These are phyloP conservation scores for Heptranchias perlo DNA, from an alignment of 2,113 vertebrate species.

Conservation along the genomic window DNA sequence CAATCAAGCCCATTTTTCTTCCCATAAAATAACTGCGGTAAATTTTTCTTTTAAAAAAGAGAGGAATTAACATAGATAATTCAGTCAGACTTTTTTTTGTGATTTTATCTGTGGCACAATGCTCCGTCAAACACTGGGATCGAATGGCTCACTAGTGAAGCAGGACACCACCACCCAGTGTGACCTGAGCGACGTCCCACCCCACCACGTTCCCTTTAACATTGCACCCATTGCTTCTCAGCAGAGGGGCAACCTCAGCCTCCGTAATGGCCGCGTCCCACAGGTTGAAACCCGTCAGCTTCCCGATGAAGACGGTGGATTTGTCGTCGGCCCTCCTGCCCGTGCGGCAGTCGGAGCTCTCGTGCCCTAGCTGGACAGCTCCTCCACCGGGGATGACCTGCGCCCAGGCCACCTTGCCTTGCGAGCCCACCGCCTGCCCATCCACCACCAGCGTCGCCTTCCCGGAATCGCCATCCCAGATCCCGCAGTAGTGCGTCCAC, in stretches of 20 bases:
- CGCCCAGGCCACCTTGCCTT: background rate
- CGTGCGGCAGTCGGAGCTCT: background rate
- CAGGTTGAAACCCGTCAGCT: background rate
- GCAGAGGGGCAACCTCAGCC: background rate
- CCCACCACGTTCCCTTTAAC: background rate
- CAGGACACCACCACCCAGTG: background rate
- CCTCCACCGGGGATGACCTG: background rate
- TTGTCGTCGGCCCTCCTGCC: background rate
- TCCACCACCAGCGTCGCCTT: background rate
- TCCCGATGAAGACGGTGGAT: background rate
- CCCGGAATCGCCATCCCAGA: background rate
- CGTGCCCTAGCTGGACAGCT: background rate
- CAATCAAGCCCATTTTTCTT: background rate
- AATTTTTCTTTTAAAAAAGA: background rate
- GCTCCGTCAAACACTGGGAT: background rate
- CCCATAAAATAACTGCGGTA: background rate
- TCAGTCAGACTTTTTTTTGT: background rate
- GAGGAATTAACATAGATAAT: background rate
- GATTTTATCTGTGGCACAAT: background rate
- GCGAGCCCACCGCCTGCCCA: background rate
- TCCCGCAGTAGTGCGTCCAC: background rate
- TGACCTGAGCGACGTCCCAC: background rate
- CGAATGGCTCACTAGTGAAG: background rate
- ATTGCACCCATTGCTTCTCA: background rate
- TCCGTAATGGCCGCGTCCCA: background rate